Percentiles rank a stretch among this genome's conserved stretches.
Evolutionary conservation across 2,888 invertebrate species (phyloP).

Genomic region (Nomada hirtipes): DNA sequence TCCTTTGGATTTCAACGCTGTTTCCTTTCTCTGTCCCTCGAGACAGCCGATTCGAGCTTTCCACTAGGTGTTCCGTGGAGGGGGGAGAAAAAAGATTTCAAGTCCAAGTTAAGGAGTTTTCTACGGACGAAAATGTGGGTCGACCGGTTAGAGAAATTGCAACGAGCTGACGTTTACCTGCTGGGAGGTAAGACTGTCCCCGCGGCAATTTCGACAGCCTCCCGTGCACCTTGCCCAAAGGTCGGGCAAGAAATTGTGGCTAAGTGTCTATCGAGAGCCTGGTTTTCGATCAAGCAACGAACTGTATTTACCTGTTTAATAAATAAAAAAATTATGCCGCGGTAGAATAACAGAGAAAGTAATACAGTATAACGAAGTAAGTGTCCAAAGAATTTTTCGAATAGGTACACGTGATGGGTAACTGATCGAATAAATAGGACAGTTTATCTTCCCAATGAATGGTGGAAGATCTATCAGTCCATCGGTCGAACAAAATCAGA

Average conservation of each 20-base stretch:
- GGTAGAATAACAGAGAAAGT: too few species aligned
- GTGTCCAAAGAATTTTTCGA: not conserved
- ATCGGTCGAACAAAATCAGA: not conserved
- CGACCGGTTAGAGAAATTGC: slow-evolving; percentile 36
- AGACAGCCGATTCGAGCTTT: slow-evolving; percentile 17
- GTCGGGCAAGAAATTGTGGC: not conserved
- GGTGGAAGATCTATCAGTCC: not conserved
- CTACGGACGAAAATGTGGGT: slow-evolving; percentile 5
- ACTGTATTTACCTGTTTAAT: too few species aligned
- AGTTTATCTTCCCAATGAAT: not conserved
- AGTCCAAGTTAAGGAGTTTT: not conserved
- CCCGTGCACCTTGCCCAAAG: not conserved
- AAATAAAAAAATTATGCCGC: too few species aligned
- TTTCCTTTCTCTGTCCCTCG: slow-evolving; percentile 11
- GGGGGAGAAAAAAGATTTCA: slow-evolving; percentile 8
- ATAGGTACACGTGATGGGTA: too few species aligned
- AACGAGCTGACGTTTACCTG: slow-evolving; percentile 52
- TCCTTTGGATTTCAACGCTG: slow-evolving; percentile 43
- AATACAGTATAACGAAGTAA: slow-evolving; percentile 16
- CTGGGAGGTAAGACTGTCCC: slow-evolving; percentile 51
- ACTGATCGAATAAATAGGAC: too few species aligned
- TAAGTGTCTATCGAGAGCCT: slow-evolving; percentile 30
- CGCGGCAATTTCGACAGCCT: slow-evolving; percentile 49
- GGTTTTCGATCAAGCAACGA: slow-evolving; percentile 37
- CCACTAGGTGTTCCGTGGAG: not conserved